Evolutionary conservation across 2,113 vertebrate species (phyloP).

Genomic region (Prionailurus bengalensis): DNA sequence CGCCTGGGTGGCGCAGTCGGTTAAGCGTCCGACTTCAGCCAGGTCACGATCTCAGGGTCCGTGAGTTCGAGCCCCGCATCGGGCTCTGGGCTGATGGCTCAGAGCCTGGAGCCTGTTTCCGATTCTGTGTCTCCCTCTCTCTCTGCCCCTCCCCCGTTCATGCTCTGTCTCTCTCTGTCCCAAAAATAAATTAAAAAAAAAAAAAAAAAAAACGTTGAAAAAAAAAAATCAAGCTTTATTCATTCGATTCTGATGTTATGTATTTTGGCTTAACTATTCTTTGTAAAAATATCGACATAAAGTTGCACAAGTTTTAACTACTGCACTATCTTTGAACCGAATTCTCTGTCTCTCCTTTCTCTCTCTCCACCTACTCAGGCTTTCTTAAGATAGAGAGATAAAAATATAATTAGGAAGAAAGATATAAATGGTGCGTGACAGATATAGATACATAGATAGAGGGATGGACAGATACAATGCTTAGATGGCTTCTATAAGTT

Average conservation of each 20-base stretch:
- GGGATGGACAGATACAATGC: background rate
- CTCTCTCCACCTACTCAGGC: background rate
- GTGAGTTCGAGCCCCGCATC: too few relatives aligned
- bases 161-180: too few relatives aligned
- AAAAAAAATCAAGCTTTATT: background rate
- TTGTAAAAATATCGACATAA: slow-evolving; percentile 16
- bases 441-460: background rate
- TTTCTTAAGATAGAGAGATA: slow-evolving; percentile 13
- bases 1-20: too few relatives aligned
- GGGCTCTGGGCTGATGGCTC: too few relatives aligned
- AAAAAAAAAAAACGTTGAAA: too few relatives aligned
- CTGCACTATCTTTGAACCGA: background rate
- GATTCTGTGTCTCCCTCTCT: too few relatives aligned
- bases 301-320: background rate
- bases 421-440: background rate
- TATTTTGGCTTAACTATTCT: background rate
- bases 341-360: background rate
- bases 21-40: too few relatives aligned
- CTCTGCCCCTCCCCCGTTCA: too few relatives aligned
- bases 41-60: too few relatives aligned
- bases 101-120: too few relatives aligned
- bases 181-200: too few relatives aligned
- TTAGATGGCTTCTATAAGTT: background rate
- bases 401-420: slow-evolving; percentile 29
- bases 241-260: slow-evolving; percentile 11